Percentiles rank a stretch among this genome's conserved stretches.
Conservation (phyloP, 2,888 invertebrate species). For the Synergus itoensis region DNA sequence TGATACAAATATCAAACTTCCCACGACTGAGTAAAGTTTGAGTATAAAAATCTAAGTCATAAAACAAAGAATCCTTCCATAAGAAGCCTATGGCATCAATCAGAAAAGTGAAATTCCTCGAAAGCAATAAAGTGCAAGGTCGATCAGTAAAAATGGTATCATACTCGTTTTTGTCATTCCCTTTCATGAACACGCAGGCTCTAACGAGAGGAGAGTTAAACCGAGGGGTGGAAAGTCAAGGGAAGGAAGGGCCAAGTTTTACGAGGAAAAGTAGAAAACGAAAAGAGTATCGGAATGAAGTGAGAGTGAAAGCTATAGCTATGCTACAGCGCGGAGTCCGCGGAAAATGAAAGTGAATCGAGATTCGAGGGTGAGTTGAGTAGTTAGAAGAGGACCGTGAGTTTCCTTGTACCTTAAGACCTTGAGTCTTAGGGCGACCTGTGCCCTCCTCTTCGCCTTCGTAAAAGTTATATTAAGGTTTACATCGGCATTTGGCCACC, state of each 20-base stretch:
- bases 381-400: slow-evolving; percentile 10
- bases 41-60: background rate
- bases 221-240: background rate
- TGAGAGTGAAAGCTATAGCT: slow-evolving; percentile 1
- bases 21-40: background rate
- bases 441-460: slow-evolving; percentile 4
- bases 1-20: background rate
- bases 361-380: background rate
- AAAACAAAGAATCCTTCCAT: background rate
- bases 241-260: background rate
- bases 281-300: slow-evolving; percentile 18
- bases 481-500: slow-evolving; percentile 28
- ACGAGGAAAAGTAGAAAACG: slow-evolving; percentile 3
- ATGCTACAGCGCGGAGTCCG: background rate
- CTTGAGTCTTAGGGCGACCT: background rate
- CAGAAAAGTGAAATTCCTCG: background rate
- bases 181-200: slow-evolving; percentile 4
- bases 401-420: background rate
- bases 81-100: background rate
- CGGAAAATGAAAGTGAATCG: slow-evolving; percentile 19
- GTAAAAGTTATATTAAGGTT: slow-evolving; percentile 15
- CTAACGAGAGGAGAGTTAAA: background rate
- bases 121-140: slow-evolving; percentile 21
- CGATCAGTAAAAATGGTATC: slow-evolving; percentile 22
- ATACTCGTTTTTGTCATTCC: slow-evolving; percentile 30